A percentile compares a stretch with the other conserved stretches of the same genome.
Conservation (phyloP, 1,140 invertebrate species). For the Triops cancriformis region DNA sequence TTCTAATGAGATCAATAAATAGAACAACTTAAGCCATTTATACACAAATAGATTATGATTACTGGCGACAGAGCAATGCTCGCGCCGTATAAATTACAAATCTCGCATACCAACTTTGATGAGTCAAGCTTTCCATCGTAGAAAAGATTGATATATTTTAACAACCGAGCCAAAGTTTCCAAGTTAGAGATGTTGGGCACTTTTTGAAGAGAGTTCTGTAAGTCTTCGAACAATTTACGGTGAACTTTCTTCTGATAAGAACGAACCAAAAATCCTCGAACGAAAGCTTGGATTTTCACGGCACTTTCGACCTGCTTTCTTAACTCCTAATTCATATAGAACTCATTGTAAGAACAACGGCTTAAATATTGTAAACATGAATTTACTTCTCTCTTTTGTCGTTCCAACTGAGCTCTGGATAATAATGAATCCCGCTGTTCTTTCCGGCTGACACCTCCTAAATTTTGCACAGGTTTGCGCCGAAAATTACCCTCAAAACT, state of each 20-base stretch:
- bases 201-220: slow-evolving; percentile 36
- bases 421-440: slow-evolving; percentile 66
- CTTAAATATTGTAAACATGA: slow-evolving; percentile 2
- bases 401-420: slow-evolving; percentile 67
- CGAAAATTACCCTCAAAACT: slow-evolving; percentile 89
- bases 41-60: no score
- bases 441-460: slow-evolving; percentile 73
- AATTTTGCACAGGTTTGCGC: slow-evolving; percentile 76
- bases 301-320: slow-evolving; percentile 57
- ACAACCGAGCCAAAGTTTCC: slow-evolving; percentile 43
- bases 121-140: slow-evolving; percentile 59
- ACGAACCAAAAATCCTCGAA: slow-evolving; percentile 63
- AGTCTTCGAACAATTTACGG: slow-evolving; percentile 55
- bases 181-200: slow-evolving; percentile 39
- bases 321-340: slow-evolving; percentile 50
- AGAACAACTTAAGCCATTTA: no score
- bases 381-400: slow-evolving; percentile 71
- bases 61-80: no score
- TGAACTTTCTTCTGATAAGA: slow-evolving; percentile 55
- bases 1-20: slow-evolving; percentile 11
- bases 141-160: slow-evolving; percentile 54
- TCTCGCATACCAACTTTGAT: slow-evolving; percentile 51
- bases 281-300: slow-evolving; percentile 65
- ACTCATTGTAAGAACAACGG: no score
- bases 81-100: neutral